Evolutionary conservation across 2,888 invertebrate genomes (phyloP).

Genomic region (Corythucha ciliata): DNA sequence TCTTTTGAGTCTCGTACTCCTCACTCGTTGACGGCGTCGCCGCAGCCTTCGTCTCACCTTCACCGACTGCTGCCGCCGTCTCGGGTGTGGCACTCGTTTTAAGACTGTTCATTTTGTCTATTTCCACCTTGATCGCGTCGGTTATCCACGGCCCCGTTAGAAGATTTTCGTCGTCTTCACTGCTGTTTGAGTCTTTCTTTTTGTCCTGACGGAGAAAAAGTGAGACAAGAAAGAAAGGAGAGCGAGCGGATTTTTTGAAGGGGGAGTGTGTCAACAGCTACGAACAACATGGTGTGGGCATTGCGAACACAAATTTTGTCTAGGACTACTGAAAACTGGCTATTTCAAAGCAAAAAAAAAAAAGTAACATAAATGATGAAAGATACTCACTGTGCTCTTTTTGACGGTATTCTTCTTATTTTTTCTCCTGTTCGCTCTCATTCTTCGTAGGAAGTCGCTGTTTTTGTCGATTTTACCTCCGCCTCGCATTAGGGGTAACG

Average conservation of each 20-base stretch:
- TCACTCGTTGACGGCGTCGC: slow-evolving; percentile 50
- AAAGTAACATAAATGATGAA: no score
- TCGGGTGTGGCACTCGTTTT: slow-evolving; percentile 45
- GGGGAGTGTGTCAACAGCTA: no score
- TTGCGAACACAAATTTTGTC: no score
- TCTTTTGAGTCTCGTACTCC: slow-evolving; percentile 49
- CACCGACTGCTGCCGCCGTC: no score
- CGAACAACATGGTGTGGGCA: no score
- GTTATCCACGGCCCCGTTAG: slow-evolving; percentile 52
- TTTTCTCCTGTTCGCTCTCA: slow-evolving; percentile 19
- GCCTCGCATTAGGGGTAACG: slow-evolving; percentile 17
- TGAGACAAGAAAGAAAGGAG: no score
- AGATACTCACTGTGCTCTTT: slow-evolving; percentile 8
- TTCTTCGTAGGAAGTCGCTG: slow-evolving; percentile 8
- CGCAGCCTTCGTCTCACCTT: slow-evolving; percentile 44
- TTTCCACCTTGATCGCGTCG: slow-evolving; percentile 47
- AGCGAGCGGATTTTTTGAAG: no score
- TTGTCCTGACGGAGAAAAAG: slow-evolving; percentile 21
- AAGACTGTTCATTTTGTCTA: slow-evolving; percentile 48
- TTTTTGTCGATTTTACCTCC: slow-evolving; percentile 22
- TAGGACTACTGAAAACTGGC: no score
- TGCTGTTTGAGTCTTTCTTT: slow-evolving; percentile 12
- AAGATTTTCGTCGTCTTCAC: slow-evolving; percentile 30
- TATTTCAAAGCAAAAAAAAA: no score
- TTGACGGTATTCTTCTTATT: slow-evolving; percentile 25